phyloP scores from a whole-genome alignment of 1,140 invertebrate genomes.

The Halotydeus destructor region DNA sequence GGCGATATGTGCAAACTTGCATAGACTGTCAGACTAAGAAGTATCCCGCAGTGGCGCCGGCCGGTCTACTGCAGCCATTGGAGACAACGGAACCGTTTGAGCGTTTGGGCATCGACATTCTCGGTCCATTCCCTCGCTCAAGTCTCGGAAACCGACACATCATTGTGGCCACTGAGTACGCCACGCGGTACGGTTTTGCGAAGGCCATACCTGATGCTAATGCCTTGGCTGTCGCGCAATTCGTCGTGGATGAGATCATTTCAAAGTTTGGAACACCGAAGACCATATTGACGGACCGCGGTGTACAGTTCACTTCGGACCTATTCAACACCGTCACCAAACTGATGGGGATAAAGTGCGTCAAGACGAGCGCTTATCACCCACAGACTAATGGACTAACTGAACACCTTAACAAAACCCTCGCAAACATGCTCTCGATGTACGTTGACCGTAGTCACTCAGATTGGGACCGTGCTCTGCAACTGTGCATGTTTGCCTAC shows the following conservation, averaged over 20 bases:
- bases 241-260: conserved; percentile 22
- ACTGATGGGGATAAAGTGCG: background rate
- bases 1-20: conserved; percentile 14
- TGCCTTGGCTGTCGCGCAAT: conserved; percentile 8
- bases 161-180: conserved; percentile 19
- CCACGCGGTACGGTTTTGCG: conserved; percentile 20
- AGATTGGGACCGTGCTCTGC: background rate
- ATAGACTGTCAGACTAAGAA: conserved; percentile 15
- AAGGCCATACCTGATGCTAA: conserved; percentile 16
- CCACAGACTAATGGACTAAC: background rate
- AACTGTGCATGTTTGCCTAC: background rate
- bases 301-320: conserved; percentile 3
- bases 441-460: background rate
- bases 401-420: background rate
- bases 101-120: conserved; percentile 21
- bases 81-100: conserved; percentile 14
- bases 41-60: background rate
- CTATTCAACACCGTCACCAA: background rate
- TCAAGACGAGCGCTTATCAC: background rate
- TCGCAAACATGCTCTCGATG: background rate
- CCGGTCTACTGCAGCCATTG: conserved; percentile 12
- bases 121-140: conserved; percentile 18
- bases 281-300: conserved; percentile 18
- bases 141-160: conserved; percentile 19
- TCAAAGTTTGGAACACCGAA: conserved; percentile 20